A percentile compares a stretch with the other conserved stretches of the same genome.
phyloP scores from a whole-genome alignment of 2,888 invertebrate genomes.

The Fragum sueziense region DNA sequence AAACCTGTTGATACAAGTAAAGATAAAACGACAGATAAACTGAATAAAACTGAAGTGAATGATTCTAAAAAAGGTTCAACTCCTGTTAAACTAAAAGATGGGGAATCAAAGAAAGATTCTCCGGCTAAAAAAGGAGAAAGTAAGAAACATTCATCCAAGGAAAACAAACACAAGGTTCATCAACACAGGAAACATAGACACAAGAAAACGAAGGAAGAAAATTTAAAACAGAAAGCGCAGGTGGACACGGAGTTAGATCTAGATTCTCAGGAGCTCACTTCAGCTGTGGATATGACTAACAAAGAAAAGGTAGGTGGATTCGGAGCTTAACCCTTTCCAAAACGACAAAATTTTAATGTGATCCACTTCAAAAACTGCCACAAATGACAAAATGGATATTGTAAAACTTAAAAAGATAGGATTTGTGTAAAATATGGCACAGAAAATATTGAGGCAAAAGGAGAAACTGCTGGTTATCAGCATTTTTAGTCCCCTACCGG shows the following conservation, averaged over 20 bases:
- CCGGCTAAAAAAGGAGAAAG: constrained; percentile 41
- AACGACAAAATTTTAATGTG: too few species aligned
- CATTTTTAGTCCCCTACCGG: too few species aligned
- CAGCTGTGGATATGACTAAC: constrained; percentile 79
- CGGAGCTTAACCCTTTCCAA: too few species aligned
- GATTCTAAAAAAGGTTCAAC: constrained; percentile 21
- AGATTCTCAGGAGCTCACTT: constrained; percentile 72
- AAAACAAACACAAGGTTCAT: constrained; percentile 14
- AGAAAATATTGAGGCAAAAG: too few species aligned
- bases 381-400: too few species aligned
- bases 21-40: constrained; percentile 2
- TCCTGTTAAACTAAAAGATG: constrained; percentile 38
- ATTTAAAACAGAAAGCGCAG: constrained; percentile 63
- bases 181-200: constrained; percentile 38
- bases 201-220: constrained; percentile 28
- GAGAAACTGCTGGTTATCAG: too few species aligned
- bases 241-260: constrained; percentile 66
- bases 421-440: too few species aligned
- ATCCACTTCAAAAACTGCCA: too few species aligned
- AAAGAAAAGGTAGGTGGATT: constrained; percentile 75
- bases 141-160: constrained; percentile 29
- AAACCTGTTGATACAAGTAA: neutral
- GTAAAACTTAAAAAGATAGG: too few species aligned
- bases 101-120: constrained; percentile 47
- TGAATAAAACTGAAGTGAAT: constrained; percentile 15